Base-by-base conservation (phyloP, 1,140 invertebrate genomes). In the Medauroidea extradentata region DNA sequence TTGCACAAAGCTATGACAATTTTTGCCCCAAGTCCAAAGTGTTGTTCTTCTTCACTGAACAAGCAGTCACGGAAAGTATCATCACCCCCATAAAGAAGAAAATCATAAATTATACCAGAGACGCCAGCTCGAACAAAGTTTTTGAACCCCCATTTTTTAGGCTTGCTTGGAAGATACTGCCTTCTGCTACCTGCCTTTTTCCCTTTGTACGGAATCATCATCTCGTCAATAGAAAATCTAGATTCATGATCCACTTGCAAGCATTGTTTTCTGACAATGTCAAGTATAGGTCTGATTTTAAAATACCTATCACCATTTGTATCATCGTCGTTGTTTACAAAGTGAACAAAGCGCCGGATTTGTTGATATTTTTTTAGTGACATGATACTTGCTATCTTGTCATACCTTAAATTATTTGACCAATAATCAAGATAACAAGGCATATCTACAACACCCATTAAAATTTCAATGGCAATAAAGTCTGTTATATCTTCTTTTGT, bases 171-270 rank as follows among this genome's bases (percentile, higher is more conserved):
- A 13, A 70, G 53, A 56, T 72, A 71, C 43, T 69, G 68, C 19
- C 65, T 66, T 23, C 62, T 64, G 2, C 29, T 34, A 7, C 29
- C 29, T 34, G 34, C n/a, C 3, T 64, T 24, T 14, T 62, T 25
- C 2, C 69, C 68, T 62, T 71, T 72, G 59, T 63, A 72, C 13
- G 59, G 57, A 7, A 71, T 62, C 62, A 73, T 71, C 16, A 57
- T 60, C 54, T 72, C 68, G 57, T 71, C 55, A n/a, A 73, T 61
- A 67, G 52, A 70, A 65, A 61, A 66, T 46, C 71, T 65, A 43
- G 73, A 68, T 66, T 73, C 69, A 57, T 61, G 63, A 58, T 65
- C 41, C 41, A 66, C 50, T 59, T 59, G 66, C 8, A 65, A 21
- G 53, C 71, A 70, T 46, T 48, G 61, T 41, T 65, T 57, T 43